These are phyloP conservation scores for Phalanger gymnotis DNA, from an alignment of 2,797 vertebrate species.

Conservation along the genomic window DNA sequence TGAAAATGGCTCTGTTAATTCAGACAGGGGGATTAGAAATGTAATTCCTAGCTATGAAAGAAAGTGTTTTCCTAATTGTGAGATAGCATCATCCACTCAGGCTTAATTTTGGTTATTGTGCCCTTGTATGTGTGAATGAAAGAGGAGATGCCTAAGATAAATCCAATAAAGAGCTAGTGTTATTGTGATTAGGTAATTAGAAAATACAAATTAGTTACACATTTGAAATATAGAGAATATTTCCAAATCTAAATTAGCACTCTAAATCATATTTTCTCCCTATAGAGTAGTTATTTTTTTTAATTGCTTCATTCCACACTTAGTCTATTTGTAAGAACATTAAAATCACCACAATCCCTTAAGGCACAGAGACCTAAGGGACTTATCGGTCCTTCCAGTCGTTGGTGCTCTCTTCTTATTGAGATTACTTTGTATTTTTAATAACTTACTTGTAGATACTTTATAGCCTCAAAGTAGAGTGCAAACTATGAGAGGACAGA, in stretches of 20 bases:
- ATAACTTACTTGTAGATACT: not conserved
- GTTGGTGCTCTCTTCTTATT: not conserved
- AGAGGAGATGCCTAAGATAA: not conserved
- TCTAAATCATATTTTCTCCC: slow-evolving; percentile 4
- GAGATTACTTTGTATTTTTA: not conserved
- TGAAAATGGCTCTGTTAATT: not conserved
- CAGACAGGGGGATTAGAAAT: not conserved
- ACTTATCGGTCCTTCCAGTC: not conserved
- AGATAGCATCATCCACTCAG: not conserved
- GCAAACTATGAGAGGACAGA: not conserved
- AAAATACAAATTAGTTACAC: not conserved
- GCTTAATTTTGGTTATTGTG: not conserved
- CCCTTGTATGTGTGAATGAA: not conserved
- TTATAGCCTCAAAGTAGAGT: not conserved
- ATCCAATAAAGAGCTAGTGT: not conserved
- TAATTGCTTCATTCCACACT: slow-evolving; percentile 6
- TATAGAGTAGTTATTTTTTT: not conserved
- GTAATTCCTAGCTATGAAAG: not conserved
- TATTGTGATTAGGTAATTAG: slow-evolving; percentile 14
- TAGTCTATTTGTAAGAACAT: slow-evolving; percentile 22
- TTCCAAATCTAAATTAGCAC: slow-evolving; percentile 39
- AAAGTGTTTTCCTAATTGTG: slow-evolving; percentile 18
- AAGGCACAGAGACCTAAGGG: not conserved
- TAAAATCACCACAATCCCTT: not conserved
- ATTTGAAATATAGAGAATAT: slow-evolving; percentile 26